A percentile compares a stretch with the other conserved stretches of the same genome.
Evolutionary conservation across 2,888 invertebrate genomes (phyloP).

Genomic region (Dexiosoma caninum): DNA sequence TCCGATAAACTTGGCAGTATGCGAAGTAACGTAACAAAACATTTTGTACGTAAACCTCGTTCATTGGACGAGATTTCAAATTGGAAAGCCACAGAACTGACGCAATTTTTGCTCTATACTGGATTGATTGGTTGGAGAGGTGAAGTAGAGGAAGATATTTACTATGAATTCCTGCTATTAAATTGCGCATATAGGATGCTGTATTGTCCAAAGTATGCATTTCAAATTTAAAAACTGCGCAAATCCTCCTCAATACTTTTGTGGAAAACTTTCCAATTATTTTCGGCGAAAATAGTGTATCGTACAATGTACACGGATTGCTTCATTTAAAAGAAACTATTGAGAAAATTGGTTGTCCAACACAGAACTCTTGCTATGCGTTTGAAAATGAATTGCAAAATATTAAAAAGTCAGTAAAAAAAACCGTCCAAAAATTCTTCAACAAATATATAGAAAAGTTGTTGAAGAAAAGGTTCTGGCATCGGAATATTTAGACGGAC

Average conservation of each 20-base stretch:
- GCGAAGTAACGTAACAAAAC: slow-evolving; percentile 13
- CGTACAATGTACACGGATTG: slow-evolving; percentile 66
- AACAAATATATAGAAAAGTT: slow-evolving; percentile 10
- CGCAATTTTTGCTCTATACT: slow-evolving; percentile 51
- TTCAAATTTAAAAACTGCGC: slow-evolving; percentile 51
- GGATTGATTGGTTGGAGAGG: neutral
- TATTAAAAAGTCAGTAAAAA: slow-evolving; percentile 9
- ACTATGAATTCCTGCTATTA: slow-evolving; percentile 33
- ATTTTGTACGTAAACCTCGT: slow-evolving; percentile 19
- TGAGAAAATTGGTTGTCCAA: slow-evolving; percentile 38
- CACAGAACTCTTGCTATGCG: slow-evolving; percentile 15
- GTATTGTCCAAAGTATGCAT: slow-evolving; percentile 20
- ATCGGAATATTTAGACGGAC: neutral
- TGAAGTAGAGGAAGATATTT: slow-evolving; percentile 31
- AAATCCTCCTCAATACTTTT: slow-evolving; percentile 60
- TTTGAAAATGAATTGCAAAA: slow-evolving; percentile 29
- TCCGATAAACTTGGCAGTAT: slow-evolving; percentile 18
- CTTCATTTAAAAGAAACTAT: slow-evolving; percentile 62
- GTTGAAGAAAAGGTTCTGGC: slow-evolving; percentile 6
- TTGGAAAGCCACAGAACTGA: slow-evolving; percentile 51
- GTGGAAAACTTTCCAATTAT: slow-evolving; percentile 62
- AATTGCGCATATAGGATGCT: slow-evolving; percentile 42
- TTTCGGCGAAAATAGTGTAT: slow-evolving; percentile 63
- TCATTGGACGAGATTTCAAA: slow-evolving; percentile 31
- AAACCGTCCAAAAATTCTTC: slow-evolving; percentile 1